Percentiles rank a stretch among this genome's conserved stretches.
These are phyloP conservation scores for Falco novaeseelandiae DNA, from an alignment of 2,797 vertebrate genomes.

Conservation along the genomic window DNA sequence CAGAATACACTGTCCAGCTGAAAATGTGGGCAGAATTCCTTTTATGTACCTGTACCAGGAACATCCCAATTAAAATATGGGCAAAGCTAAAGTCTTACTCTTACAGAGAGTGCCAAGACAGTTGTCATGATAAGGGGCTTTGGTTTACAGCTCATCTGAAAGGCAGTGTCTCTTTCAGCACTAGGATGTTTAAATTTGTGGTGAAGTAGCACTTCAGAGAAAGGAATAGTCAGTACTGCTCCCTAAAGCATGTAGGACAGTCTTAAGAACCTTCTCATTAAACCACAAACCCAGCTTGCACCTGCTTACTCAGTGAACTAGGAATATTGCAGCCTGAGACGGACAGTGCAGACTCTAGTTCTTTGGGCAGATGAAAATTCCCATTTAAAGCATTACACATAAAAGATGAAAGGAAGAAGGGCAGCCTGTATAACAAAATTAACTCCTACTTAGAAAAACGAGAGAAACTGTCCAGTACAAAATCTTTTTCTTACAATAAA, in stretches of 20 bases:
- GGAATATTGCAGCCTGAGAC: neutral
- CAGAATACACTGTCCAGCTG: neutral
- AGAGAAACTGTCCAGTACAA: neutral
- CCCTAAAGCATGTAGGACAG: rapidly evolving
- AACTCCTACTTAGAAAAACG: conserved; percentile 19
- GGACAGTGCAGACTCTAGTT: neutral
- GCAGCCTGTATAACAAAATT: conserved; percentile 40
- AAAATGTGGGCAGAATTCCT: neutral
- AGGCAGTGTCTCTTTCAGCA: neutral
- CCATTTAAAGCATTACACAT: neutral
- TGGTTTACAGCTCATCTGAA: neutral
- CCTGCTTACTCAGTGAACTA: neutral
- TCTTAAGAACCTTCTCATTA: neutral
- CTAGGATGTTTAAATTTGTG: neutral
- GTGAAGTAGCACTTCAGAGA: neutral
- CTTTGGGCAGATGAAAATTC: neutral
- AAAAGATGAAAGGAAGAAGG: conserved; percentile 30
- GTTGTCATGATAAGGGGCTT: neutral
- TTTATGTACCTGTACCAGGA: neutral
- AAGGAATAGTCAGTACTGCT: neutral
- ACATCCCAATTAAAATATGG: neutral
- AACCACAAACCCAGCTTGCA: neutral
- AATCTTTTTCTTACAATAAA: neutral
- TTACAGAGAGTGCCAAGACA: neutral
- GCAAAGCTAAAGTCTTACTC: neutral